These are phyloP conservation scores for Panurus biarmicus DNA, from an alignment of 2,113 vertebrate genomes.

Conservation along the genomic window DNA sequence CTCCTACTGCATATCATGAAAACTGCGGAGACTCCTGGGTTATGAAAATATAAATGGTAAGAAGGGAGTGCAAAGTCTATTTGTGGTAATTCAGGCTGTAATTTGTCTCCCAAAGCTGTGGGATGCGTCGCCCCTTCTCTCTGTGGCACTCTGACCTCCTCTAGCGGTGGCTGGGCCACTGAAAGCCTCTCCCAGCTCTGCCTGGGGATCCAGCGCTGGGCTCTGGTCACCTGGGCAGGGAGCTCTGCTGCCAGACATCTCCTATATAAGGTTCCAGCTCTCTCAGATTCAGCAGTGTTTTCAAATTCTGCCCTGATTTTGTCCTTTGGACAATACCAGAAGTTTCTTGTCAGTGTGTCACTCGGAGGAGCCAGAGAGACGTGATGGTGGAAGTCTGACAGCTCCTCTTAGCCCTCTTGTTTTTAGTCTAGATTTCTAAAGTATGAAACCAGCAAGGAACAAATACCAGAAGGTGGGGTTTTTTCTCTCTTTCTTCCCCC, in stretches of 20 bases:
- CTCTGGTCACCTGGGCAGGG: neutral
- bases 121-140: neutral
- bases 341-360: neutral
- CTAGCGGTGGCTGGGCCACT: neutral
- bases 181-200: neutral
- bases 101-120: neutral
- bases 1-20: neutral
- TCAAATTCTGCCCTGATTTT: neutral
- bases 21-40: neutral
- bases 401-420: neutral
- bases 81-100: neutral
- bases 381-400: neutral
- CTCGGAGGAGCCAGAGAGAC: neutral
- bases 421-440: neutral
- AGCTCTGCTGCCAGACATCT: neutral
- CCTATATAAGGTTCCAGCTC: neutral
- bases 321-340: neutral
- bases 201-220: neutral
- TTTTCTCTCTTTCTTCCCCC: too few relatives aligned
- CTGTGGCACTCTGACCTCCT: slow-evolving; percentile 51
- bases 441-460: neutral
- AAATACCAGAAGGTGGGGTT: neutral
- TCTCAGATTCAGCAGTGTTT: neutral
- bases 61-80: neutral
- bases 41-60: neutral